Evolutionary conservation across 2,888 invertebrate species (phyloP), one percentile per base, ranked within the genome.

Genomic region (Hyppa rectilinea): DNA sequence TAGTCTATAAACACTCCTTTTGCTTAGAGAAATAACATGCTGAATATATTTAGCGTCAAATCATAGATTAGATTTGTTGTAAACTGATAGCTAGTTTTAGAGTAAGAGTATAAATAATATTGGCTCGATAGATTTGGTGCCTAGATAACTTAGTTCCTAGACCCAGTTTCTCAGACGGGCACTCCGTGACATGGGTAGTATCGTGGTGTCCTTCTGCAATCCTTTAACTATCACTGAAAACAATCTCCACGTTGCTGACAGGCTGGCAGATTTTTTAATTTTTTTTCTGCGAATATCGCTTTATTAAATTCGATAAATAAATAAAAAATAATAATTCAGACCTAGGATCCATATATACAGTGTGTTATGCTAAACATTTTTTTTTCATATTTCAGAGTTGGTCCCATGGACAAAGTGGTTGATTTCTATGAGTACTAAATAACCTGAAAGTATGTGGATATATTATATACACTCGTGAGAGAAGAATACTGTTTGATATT

Each of bases 11-110:
- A 75, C 45, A 61, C 45, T 45, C 50, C 50, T 59, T 69, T 59
- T 69, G 52, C 36, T 58, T 36, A 50, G 38, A 78, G 71, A 78
- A 72, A 36, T 71, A 73, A 52, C 45, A 40, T 78, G 71, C 36
- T 68, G 59, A 47, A 70, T 50, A 58, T 69, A 70, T 76, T 60
- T 69, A 29, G 72, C 55, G 17, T 29, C 40, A 67, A 40, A 26
- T 29, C 56, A 10, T 71, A 55, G n/a, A 75, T 40, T 53, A 47
- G 31, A 40, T 20, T 47, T 43, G 75, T 68, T 77, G 17, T 31
- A 72, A 72, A 77, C 31, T 56, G 45, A 52, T 38, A 45, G 36
- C 29, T 23, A 34, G 50, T 29, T 58, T 40, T 47, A 36, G 29
- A 55, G 12, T 23, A 45, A 43, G 34, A 36, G 17, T 26, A n/a